A percentile compares a stretch with the other conserved stretches of the same genome.
Conservation (phyloP, 2,113 vertebrate species). For the Brachyistius frenatus region DNA sequence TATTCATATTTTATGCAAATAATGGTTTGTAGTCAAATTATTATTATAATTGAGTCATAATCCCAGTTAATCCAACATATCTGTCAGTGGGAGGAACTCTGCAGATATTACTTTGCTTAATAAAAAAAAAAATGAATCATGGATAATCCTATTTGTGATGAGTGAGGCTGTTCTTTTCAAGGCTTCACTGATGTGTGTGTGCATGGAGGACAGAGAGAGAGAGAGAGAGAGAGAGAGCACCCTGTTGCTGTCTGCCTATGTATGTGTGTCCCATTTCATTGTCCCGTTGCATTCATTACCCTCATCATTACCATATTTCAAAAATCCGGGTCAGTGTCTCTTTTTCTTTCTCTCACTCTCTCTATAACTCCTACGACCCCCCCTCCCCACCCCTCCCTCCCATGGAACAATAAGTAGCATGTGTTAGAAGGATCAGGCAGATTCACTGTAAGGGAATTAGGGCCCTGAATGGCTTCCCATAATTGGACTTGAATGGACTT, state of each 20-base stretch:
- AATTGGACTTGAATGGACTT: conserved; percentile 84
- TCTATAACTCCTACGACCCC: conserved; percentile 20
- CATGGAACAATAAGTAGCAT: conserved; percentile 81
- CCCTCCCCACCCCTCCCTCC: conserved; percentile 39
- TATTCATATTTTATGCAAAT: conserved; percentile 65
- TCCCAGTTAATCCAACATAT: conserved; percentile 69
- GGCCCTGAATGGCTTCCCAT: conserved; percentile 80
- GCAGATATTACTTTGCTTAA: conserved; percentile 56
- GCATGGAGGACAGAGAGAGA: background rate
- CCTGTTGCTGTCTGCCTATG: conserved; percentile 61
- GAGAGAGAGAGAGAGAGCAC: conserved; percentile 8
- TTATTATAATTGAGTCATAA: conserved; percentile 75
- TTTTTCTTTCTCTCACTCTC: conserved; percentile 47
- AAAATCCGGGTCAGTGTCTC: conserved; percentile 81
- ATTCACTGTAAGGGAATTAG: conserved; percentile 84
- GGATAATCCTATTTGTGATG: conserved; percentile 78
- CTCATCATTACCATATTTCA: conserved; percentile 80
- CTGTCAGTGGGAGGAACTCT: conserved; percentile 48
- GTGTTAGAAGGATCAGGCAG: conserved; percentile 82
- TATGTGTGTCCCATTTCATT: conserved; percentile 69
- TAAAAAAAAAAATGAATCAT: conserved; percentile 60
- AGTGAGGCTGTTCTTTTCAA: conserved; percentile 72
- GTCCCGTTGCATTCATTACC: conserved; percentile 74
- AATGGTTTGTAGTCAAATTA: conserved; percentile 49
- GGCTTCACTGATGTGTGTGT: conserved; percentile 10